phyloP scores from a whole-genome alignment of 1,140 invertebrate genomes.

The Bombus vancouverensis region DNA sequence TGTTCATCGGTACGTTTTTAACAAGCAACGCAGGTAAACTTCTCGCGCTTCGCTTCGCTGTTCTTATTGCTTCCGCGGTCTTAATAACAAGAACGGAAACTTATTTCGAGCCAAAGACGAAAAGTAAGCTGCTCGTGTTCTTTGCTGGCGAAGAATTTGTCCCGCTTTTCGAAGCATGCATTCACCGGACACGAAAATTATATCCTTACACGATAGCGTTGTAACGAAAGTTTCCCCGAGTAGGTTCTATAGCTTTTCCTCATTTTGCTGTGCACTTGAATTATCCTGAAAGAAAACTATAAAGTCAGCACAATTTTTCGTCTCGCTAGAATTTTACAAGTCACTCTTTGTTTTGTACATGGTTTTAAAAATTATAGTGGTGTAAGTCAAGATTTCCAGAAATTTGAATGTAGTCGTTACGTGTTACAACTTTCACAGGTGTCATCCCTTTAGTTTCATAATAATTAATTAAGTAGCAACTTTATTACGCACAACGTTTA shows the following conservation, averaged over 20 bases:
- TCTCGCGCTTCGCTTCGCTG: neutral
- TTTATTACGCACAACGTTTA: too few species aligned
- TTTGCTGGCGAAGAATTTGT: neutral
- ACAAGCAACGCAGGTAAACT: conserved; percentile 4
- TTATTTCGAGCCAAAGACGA: neutral
- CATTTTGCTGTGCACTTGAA: neutral
- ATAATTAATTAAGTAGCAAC: too few species aligned
- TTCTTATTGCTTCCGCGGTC: neutral
- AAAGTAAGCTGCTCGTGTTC: neutral
- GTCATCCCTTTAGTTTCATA: neutral
- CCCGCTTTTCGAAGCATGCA: neutral
- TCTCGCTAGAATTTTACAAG: neutral
- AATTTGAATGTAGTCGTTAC: neutral
- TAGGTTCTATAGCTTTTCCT: neutral
- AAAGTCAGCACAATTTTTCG: neutral
- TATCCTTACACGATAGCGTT: neutral
- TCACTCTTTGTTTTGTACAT: neutral
- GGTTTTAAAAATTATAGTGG: neutral
- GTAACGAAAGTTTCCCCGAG: neutral
- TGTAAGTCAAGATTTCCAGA: neutral
- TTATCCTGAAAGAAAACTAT: neutral
- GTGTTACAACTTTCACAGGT: too few species aligned
- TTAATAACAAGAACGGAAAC: neutral
- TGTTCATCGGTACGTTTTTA: conserved; percentile 22
- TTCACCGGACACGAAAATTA: neutral